phyloP scores from a whole-genome alignment of 2,113 vertebrate species.

The Vidua chalybeata region DNA sequence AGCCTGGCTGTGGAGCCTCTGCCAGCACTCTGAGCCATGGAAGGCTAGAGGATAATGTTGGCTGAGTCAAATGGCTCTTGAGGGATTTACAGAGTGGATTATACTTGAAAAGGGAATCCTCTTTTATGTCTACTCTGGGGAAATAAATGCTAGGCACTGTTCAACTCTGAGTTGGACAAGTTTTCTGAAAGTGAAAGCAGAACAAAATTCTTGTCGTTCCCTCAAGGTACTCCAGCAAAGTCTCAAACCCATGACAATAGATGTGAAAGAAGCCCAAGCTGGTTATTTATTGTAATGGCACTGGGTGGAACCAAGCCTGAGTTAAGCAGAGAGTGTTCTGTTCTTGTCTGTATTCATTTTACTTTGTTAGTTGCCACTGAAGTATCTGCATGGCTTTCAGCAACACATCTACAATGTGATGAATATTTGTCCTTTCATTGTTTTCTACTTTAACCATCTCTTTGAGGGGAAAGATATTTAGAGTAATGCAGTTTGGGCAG shows the following conservation, averaged over 20 bases:
- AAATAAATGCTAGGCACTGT: conserved; percentile 17
- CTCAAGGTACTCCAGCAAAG: background rate
- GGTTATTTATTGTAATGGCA: background rate
- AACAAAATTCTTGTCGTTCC: background rate
- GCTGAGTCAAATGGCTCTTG: conserved; percentile 50
- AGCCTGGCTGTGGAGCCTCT: background rate
- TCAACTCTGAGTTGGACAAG: background rate
- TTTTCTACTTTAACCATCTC: background rate
- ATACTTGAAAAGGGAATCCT: conserved; percentile 59
- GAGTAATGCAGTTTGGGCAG: background rate
- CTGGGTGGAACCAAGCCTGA: background rate
- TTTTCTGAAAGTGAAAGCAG: conserved; percentile 20
- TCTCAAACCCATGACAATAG: background rate
- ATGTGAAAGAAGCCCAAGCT: background rate
- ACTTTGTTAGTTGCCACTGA: background rate
- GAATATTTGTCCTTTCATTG: background rate
- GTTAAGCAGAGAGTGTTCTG: background rate
- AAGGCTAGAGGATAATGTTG: conserved; percentile 48
- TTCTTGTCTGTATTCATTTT: background rate
- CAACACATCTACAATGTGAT: background rate
- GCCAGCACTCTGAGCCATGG: conserved; percentile 20
- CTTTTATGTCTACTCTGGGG: conserved; percentile 27
- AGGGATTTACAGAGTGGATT: conserved; percentile 55
- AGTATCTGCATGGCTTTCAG: background rate
- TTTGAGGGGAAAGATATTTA: background rate